A percentile compares a stretch with the other conserved stretches of the same genome.
Conservation (phyloP, 1,140 invertebrate genomes). For the Diachasma alloeum region DNA sequence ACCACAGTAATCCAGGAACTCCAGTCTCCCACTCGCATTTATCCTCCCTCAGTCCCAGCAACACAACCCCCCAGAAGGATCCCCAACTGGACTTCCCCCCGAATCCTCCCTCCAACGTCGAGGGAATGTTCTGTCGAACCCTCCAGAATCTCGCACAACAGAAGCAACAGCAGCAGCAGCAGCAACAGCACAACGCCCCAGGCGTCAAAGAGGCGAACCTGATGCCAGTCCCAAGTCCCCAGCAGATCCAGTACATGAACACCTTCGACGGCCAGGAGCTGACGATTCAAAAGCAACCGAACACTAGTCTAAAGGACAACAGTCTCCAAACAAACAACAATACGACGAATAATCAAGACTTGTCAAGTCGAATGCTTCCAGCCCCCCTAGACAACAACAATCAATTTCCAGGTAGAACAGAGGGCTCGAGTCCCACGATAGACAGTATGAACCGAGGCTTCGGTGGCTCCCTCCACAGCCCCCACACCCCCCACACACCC, state of each 20-base stretch:
- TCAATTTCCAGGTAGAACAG: conserved; percentile 54
- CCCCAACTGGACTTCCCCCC: conserved; percentile 55
- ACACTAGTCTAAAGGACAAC: conserved; percentile 85
- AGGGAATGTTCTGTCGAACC: conserved; percentile 82
- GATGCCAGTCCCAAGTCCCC: conserved; percentile 95
- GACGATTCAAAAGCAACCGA: conserved; percentile 96
- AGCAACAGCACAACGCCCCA: conserved; percentile 67
- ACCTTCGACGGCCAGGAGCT: conserved; percentile 96
- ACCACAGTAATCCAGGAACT: conserved; percentile 76
- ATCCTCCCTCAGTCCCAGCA: conserved; percentile 64
- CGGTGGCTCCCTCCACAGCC: conserved; percentile 57
- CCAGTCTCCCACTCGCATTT: conserved; percentile 74
- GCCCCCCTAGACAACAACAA: conserved; percentile 50
- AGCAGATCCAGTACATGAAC: conserved; percentile 95
- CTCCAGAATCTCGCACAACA: conserved; percentile 81
- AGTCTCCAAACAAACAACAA: conserved; percentile 59
- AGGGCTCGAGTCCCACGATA: conserved; percentile 60
- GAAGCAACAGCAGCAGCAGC: conserved; percentile 52
- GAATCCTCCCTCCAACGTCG: conserved; percentile 65
- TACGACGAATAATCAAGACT: conserved; percentile 46
- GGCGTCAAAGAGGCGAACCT: conserved; percentile 85
- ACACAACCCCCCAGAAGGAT: conserved; percentile 58
- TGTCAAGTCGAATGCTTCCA: conserved; percentile 53
- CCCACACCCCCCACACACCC: conserved; percentile 60
- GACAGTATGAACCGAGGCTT: conserved; percentile 58